Evolutionary conservation across 2,888 invertebrate genomes (phyloP), one percentile per base, ranked within the genome.

Genomic region (Fragum fragum): DNA sequence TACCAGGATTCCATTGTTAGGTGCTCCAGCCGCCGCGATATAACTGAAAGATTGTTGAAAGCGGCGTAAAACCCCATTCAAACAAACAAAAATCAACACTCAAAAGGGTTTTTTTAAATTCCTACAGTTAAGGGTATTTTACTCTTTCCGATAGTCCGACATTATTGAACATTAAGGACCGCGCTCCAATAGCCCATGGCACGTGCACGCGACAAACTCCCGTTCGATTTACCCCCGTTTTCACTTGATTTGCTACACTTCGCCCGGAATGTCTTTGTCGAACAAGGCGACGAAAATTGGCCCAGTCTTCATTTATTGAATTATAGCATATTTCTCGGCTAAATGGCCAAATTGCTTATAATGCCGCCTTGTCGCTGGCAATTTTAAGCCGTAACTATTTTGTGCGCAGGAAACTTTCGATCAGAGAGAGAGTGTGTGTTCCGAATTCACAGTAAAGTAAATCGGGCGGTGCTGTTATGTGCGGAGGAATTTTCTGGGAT

Each of bases 281-380:
- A 42, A 66, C 66, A 66, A 66, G 66, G 66, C 66, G 66, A 66
- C 66, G 36, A 47, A 66, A 66, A 66, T 66, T 66, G 42, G 66
- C 32, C 39, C 66, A 66, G 66, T 21, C 39, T 39, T 42, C 66
- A 23, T 69, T 82, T 82, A 82, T 82, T 79, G 78, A 82, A 82
- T 82, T 82, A 82, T 73, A 77, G 75, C 72, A 73, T 66, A 82
- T 82, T 79, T 79, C 78, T 78, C 78, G 78, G 75, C 75, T 78
- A 82, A 82, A 79, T 82, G 82, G 78, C 73, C 72, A 82, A 82
- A 82, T 82, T 82, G 66, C 66, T 42, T 66, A 39, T 66, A 66
- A 66, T 42, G 66, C 66, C 29, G 66, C 36, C 66, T 66, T 66
- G 66, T 66, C 66, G 66, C 1, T 32, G 66, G 42, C 36, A 66